A percentile compares a stretch with the other conserved stretches of the same genome.
Evolutionary conservation across 2,797 vertebrate species (phyloP).

Genomic region (Holocentrus rufus): DNA sequence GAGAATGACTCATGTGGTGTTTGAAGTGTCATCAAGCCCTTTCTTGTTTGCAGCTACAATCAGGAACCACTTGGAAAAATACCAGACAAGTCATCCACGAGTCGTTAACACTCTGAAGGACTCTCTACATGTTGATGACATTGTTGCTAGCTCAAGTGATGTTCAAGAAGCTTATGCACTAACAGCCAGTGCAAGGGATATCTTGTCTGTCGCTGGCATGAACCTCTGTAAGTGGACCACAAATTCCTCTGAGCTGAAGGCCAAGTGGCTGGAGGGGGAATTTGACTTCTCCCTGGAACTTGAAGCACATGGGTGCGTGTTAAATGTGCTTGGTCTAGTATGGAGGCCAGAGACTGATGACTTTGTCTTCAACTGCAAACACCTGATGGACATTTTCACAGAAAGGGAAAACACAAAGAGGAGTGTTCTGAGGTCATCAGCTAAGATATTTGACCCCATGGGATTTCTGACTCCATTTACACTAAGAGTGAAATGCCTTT

Average conservation of each 20-base stretch:
- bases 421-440: conserved; percentile 9
- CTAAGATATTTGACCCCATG: background rate
- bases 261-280: background rate
- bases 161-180: conserved; percentile 8
- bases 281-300: conserved; percentile 5
- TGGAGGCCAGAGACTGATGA: conserved; percentile 34
- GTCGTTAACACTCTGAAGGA: background rate
- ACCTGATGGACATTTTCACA: conserved; percentile 12
- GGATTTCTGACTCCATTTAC: background rate
- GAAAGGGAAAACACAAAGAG: conserved; percentile 22
- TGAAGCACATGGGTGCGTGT: background rate
- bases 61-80: conserved; percentile 21
- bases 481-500: conserved; percentile 2
- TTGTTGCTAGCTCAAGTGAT: conserved; percentile 15
- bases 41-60: conserved; percentile 37
- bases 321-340: conserved; percentile 35
- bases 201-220: conserved; percentile 30
- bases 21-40: conserved; percentile 21
- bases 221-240: conserved; percentile 31
- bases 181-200: conserved; percentile 2
- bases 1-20: conserved; percentile 34
- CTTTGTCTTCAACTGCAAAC: conserved; percentile 25
- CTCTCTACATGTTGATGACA: conserved; percentile 35
- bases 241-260: conserved; percentile 13
- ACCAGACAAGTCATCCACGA: too few relatives aligned